phyloP scores from a whole-genome alignment of 2,888 invertebrate genomes.

The Aromia moschata region DNA sequence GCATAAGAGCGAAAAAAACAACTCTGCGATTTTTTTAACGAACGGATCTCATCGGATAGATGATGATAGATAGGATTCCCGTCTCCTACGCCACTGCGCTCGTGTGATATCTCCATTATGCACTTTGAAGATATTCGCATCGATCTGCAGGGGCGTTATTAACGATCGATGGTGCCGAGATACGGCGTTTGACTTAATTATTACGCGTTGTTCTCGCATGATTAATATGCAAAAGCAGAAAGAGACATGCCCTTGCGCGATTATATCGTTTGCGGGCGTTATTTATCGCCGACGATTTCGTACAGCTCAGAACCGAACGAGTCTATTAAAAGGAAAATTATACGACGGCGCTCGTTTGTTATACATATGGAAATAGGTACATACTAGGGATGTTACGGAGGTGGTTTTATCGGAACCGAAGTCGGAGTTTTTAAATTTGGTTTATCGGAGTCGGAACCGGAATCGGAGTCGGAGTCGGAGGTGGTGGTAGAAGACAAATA shows the following conservation, averaged over 20 bases:
- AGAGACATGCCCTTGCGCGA: slow-evolving; percentile 18
- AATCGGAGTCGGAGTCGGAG: too few relatives aligned
- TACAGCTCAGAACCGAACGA: not conserved
- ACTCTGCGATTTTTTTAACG: too few relatives aligned
- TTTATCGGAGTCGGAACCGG: too few relatives aligned
- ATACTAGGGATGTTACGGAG: too few relatives aligned
- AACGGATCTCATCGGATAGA: too few relatives aligned
- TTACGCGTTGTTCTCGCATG: slow-evolving; percentile 11
- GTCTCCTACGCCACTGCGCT: not conserved
- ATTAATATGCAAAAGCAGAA: slow-evolving; percentile 24
- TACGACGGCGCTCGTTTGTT: not conserved
- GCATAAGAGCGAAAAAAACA: too few relatives aligned
- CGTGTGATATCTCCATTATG: not conserved
- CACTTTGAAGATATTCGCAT: slow-evolving; percentile 12
- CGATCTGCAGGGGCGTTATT: slow-evolving; percentile 4
- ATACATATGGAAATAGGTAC: too few relatives aligned
- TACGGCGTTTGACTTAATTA: slow-evolving; percentile 19
- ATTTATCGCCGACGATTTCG: slow-evolving; percentile 6
- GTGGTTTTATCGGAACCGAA: too few relatives aligned
- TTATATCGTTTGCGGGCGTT: slow-evolving; percentile 19
- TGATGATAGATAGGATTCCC: too few relatives aligned
- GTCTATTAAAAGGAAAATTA: slow-evolving; percentile 14
- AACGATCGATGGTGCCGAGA: slow-evolving; percentile 23
- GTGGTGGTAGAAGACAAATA: too few relatives aligned
- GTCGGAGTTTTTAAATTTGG: too few relatives aligned